Evolutionary conservation across 2,888 invertebrate species (phyloP).

Genomic region (Drosophila histrio): DNA sequence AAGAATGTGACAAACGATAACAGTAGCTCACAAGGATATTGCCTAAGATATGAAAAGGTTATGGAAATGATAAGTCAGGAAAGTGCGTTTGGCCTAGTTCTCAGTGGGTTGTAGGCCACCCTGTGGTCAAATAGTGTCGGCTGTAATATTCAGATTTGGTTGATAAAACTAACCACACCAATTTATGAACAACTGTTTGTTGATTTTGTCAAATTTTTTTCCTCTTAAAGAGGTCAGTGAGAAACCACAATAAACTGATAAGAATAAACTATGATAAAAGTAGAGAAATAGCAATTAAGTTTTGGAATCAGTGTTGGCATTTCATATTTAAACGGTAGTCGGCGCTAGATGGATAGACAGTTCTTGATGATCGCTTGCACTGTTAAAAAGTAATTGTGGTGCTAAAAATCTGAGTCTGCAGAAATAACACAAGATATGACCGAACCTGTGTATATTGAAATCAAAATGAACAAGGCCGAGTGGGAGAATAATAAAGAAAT

Average conservation of each 20-base stretch:
- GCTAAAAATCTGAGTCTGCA: not conserved
- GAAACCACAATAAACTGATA: constrained; percentile 27
- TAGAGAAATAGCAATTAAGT: constrained; percentile 15
- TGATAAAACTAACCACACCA: not conserved
- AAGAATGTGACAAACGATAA: too few species aligned
- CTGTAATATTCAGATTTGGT: not conserved
- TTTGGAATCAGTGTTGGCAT: constrained; percentile 1
- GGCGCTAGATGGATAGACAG: constrained; percentile 24
- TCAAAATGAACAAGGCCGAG: constrained; percentile 47
- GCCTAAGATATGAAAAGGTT: not conserved
- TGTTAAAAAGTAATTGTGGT: constrained; percentile 14
- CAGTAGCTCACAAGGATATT: not conserved
- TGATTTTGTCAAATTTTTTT: not conserved
- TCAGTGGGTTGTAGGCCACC: too few species aligned
- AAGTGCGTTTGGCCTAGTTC: too few species aligned
- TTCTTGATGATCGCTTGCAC: constrained; percentile 9
- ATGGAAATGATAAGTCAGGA: not conserved
- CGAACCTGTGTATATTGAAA: not conserved
- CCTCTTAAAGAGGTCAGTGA: constrained; percentile 8
- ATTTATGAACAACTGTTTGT: not conserved
- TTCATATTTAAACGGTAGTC: constrained; percentile 30
- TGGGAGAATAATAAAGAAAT: constrained; percentile 87
- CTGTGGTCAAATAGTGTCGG: not conserved
- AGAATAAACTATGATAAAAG: constrained; percentile 32
- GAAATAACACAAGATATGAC: not conserved